Base-by-base conservation (phyloP, 2,797 vertebrate species). In the Rhinatrema bivittatum region DNA sequence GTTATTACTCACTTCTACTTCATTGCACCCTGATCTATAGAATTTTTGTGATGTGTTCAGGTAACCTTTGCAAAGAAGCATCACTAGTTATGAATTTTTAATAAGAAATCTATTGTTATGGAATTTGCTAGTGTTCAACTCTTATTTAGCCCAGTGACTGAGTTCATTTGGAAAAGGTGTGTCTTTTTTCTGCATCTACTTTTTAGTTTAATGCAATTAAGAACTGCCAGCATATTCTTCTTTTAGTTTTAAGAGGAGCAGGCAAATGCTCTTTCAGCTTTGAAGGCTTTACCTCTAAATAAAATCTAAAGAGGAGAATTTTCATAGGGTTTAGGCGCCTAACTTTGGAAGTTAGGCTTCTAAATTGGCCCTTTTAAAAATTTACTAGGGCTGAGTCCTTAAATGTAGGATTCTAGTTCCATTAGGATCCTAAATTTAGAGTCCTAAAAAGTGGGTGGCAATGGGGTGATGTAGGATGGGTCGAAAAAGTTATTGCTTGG, bases 1-100 rank as follows among this genome's bases (percentile, higher is more conserved):
- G 74, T 79, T 82, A 84, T 79, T 82, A 81, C 78, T 85, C 77
- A 82, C 75, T 82, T 74, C 77, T 79, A 71, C 68, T 72, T 76
- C 78, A 73, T 51, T 82, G 74, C 75, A 77, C 63, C 57, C 67
- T 78, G 71, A 79, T 81, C 77, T 82, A 78, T 61, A 78, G 77
- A 76, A 81, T 76, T 71, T 75, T 78, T 74, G 66, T 58, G 61
- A 74, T 73, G 53, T 76, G 72, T 62, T 72, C 72, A 79, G 77
- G 74, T 82, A 78, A 73, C 74, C 70, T 72, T 76, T 61, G 65
- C 60, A 48, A 74, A 66, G 72, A 42, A 79, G 68, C 45, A 47
- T 58, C 63, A 77, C 62, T 75, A 70, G 50, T 53, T 71, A 76
- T 49, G 62, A 75, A 70, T 78, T 74, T 78, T 56, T 65, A 68